These are phyloP conservation scores for Sebastes reedi DNA, from an alignment of 2,797 vertebrate species.

Conservation along the genomic window DNA sequence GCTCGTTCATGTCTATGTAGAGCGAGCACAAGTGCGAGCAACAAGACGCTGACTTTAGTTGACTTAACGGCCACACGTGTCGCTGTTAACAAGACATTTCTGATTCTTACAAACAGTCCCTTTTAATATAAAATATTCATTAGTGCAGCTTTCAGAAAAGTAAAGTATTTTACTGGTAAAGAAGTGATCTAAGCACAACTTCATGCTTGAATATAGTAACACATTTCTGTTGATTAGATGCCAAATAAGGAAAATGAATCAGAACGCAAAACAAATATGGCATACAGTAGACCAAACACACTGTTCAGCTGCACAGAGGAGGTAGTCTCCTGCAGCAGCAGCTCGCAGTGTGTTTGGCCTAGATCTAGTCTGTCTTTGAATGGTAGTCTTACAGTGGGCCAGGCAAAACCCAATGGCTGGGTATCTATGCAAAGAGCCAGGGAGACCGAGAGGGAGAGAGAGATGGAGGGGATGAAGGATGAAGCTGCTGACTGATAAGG, in stretches of 20 bases:
- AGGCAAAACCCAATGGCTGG: slow-evolving; percentile 27
- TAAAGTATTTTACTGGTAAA: background rate
- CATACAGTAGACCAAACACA: background rate
- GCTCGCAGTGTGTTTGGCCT: slow-evolving; percentile 54
- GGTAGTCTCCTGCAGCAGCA: slow-evolving; percentile 1
- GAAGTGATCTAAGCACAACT: background rate
- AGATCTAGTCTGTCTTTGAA: slow-evolving; percentile 51
- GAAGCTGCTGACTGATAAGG: slow-evolving; percentile 45
- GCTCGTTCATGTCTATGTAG: too few relatives aligned
- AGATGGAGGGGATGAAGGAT: slow-evolving; percentile 2
- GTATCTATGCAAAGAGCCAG: slow-evolving; percentile 53
- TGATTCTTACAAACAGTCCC: too few relatives aligned
- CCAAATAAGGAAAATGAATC: background rate
- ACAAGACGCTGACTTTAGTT: too few relatives aligned
- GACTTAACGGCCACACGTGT: too few relatives aligned
- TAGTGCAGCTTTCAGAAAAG: background rate
- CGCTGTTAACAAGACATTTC: too few relatives aligned
- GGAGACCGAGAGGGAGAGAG: background rate
- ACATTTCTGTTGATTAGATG: background rate
- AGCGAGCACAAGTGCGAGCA: too few relatives aligned
- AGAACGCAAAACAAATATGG: background rate
- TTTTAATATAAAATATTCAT: background rate
- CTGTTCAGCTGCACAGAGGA: background rate
- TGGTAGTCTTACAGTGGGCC: slow-evolving; percentile 52
- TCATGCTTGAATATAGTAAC: background rate